A percentile compares a stretch with the other conserved stretches of the same genome.
Evolutionary conservation across 2,113 vertebrate species (phyloP).

Genomic region (Vidua macroura): DNA sequence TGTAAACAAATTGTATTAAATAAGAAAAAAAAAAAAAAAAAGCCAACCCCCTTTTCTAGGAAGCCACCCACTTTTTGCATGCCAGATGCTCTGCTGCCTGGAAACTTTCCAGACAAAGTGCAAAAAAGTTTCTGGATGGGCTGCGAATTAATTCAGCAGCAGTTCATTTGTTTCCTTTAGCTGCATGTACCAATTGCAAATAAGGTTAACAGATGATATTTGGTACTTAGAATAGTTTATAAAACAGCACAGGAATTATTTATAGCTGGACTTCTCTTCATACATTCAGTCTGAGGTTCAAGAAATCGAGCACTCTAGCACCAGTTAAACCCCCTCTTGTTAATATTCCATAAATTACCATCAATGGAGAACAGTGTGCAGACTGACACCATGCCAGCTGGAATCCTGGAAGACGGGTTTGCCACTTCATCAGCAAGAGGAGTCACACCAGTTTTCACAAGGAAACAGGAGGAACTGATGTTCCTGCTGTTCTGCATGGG

Average conservation of each 20-base stretch:
- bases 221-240: conserved; percentile 34
- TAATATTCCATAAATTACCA: background rate
- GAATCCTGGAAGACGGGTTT: background rate
- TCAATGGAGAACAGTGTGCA: background rate
- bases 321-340: background rate
- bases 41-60: background rate
- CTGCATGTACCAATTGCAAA: conserved; percentile 50
- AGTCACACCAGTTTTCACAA: conserved; percentile 14
- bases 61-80: conserved; percentile 48
- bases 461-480: background rate
- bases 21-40: background rate
- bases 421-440: background rate
- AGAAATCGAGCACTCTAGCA: background rate
- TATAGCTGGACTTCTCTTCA: background rate
- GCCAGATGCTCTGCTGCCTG: conserved; percentile 54
- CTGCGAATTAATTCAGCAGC: conserved; percentile 61
- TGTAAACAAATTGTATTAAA: background rate
- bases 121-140: conserved; percentile 60
- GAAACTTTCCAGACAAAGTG: conserved; percentile 59
- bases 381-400: background rate
- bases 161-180: conserved; percentile 55
- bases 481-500: background rate
- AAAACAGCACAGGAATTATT: conserved; percentile 43
- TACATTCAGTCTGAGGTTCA: background rate
- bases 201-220: conserved; percentile 47